phyloP scores from a whole-genome alignment of 2,888 invertebrate species.

The Cenopis cana region DNA sequence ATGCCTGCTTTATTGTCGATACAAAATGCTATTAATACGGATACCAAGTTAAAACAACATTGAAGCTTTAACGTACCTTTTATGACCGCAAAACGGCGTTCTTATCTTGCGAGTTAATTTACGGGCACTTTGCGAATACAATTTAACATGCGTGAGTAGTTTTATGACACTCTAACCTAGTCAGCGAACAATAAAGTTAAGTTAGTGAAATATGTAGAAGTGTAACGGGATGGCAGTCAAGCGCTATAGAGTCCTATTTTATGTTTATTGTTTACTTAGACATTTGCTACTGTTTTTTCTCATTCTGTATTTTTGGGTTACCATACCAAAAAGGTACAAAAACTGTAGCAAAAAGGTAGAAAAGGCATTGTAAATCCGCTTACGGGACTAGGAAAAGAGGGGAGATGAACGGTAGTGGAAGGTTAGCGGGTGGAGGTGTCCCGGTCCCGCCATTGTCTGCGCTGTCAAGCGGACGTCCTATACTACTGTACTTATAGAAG shows the following conservation, averaged over 20 bases:
- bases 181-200: background rate
- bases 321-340: too few relatives aligned
- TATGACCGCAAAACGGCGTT: background rate
- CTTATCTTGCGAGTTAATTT: background rate
- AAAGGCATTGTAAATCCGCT: too few relatives aligned
- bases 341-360: too few relatives aligned
- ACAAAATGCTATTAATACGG: background rate
- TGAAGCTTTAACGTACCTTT: background rate
- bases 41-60: background rate
- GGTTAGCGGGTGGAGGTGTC: too few relatives aligned
- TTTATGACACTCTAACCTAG: conserved; percentile 3
- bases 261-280: background rate
- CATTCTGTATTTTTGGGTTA: too few relatives aligned
- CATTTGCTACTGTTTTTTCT: background rate
- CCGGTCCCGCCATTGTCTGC: too few relatives aligned
- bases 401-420: too few relatives aligned
- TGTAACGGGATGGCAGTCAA: background rate
- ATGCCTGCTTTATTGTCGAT: background rate
- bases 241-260: background rate
- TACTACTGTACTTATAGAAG: too few relatives aligned
- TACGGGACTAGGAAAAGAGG: too few relatives aligned
- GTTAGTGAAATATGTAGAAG: background rate
- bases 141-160: background rate
- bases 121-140: conserved; percentile 2
- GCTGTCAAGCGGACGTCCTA: too few relatives aligned